These are phyloP conservation scores for Oryzaephilus surinamensis DNA, from an alignment of 1,140 invertebrate genomes.

Conservation along the genomic window DNA sequence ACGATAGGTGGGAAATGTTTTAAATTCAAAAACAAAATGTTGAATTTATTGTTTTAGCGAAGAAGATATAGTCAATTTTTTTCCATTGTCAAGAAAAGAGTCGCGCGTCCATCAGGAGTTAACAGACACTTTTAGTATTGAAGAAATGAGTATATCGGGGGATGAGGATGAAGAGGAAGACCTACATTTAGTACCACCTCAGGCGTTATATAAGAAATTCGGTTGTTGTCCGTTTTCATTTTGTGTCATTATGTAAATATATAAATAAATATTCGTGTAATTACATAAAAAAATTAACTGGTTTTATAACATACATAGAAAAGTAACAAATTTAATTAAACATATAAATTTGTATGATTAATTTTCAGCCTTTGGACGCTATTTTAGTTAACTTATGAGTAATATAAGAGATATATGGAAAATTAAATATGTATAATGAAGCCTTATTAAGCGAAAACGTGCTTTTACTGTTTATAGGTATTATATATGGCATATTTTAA, in stretches of 20 bases:
- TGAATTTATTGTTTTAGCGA: conserved; percentile 36
- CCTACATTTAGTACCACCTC: conserved; percentile 32
- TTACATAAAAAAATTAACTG: too few relatives aligned
- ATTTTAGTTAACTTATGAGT: too few relatives aligned
- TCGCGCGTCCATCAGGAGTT: conserved; percentile 42
- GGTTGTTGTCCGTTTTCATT: conserved; percentile 29
- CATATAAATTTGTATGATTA: too few relatives aligned
- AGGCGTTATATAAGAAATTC: conserved; percentile 29
- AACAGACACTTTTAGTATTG: conserved; percentile 50
- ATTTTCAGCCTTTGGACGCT: too few relatives aligned
- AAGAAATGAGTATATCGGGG: conserved; percentile 48
- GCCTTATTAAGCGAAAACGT: too few relatives aligned
- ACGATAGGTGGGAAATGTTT: conserved; percentile 40
- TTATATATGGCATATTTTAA: too few relatives aligned
- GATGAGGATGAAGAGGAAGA: conserved; percentile 46
- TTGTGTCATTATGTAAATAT: conserved; percentile 27
- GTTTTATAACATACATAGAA: too few relatives aligned
- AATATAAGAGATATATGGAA: too few relatives aligned
- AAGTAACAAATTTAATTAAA: too few relatives aligned
- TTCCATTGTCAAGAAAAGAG: conserved; percentile 42
- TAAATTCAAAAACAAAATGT: background rate
- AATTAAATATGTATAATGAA: too few relatives aligned
- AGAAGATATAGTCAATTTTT: conserved; percentile 45
- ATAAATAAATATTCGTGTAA: too few relatives aligned
- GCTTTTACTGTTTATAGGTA: too few relatives aligned